Base-by-base conservation (phyloP, 2,888 invertebrate species). In the Epirrhoe alternata region DNA sequence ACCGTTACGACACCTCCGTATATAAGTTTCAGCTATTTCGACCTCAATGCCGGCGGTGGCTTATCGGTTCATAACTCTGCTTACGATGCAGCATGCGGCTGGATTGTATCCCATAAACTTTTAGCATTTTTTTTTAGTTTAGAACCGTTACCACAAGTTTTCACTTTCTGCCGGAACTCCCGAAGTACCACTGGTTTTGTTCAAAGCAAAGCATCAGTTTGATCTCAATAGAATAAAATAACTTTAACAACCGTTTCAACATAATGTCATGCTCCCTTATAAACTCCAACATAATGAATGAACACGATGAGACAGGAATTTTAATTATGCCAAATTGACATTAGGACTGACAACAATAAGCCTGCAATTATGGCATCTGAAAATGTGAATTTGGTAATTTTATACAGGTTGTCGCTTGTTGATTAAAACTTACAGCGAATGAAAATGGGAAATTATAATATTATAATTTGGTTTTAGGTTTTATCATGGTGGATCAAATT, bases 241-340 rank as follows among this genome's bases (percentile, higher is more conserved):
- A 47, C 7, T 12, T 35, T 0, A 47, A 5, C 51, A 51, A 45
- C 6, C 14, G n/a, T 42, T 30, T 12, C 5, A 33, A 12, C 17
- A 5, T n/a, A n/a, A n/a, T 61, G 31, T 24, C 56, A 7, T 54
- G 35, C 47, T 1, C 35, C 8, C 3, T 63, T 47, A 45, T 31
- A 56, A 14, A 60, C 77, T 84, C 83, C 84, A 84, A 86, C 83
- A 83, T 83, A 86, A 87, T 84, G 83, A 82, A 86, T 85, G 85
- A 70, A 70, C 71, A 71, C 74, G 76, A 81, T 80, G 82, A 78
- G 77, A 67, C 71, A 73, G 69, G 88, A 86, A 87, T 88, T 85
- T 87, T 85, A 88, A 88, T 85, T 82, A 86, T 77, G 74, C 79
- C 72, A 79, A 86, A 87, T 84, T 82, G 78, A 73, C 76, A 70